Evolutionary conservation across 1,140 invertebrate genomes (phyloP).

Genomic region (Zaprionus capensis): DNA sequence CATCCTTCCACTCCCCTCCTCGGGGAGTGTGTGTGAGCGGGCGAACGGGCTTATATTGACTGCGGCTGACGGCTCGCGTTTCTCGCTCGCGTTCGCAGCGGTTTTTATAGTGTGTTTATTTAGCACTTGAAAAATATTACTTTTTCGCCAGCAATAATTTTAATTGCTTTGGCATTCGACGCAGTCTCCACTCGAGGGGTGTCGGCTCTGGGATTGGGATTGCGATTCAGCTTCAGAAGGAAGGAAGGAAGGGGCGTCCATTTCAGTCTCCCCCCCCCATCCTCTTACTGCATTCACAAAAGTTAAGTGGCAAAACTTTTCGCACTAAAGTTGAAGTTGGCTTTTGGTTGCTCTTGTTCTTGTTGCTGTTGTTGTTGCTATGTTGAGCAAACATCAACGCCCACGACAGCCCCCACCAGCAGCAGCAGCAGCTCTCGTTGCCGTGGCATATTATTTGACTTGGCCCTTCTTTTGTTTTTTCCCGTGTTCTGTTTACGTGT

Average conservation of each 20-base stretch:
- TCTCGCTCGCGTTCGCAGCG: slow-evolving; percentile 46
- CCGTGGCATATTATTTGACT: slow-evolving; percentile 54
- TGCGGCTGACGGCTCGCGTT: slow-evolving; percentile 39
- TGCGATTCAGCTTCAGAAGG: background rate
- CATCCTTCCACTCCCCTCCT: background rate
- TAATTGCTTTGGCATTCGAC: slow-evolving; percentile 76
- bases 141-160: slow-evolving; percentile 83
- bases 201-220: slow-evolving; percentile 49
- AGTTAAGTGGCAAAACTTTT: slow-evolving; percentile 82
- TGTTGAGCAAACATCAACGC: slow-evolving; percentile 77
- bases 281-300: slow-evolving; percentile 60
- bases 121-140: slow-evolving; percentile 84
- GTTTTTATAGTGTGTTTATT: slow-evolving; percentile 82
- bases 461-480: slow-evolving; percentile 48
- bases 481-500: slow-evolving; percentile 34
- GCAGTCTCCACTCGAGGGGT: slow-evolving; percentile 37
- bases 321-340: slow-evolving; percentile 78
- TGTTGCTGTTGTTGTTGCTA: slow-evolving; percentile 53
- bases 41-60: slow-evolving; percentile 31
- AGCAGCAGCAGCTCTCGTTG: slow-evolving; percentile 37
- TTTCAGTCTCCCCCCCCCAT: background rate
- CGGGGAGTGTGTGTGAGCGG: slow-evolving; percentile 20
- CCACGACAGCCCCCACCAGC: slow-evolving; percentile 53
- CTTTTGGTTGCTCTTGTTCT: slow-evolving; percentile 26
- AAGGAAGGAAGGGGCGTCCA: background rate